Conservation (phyloP, 2,888 invertebrate species). For the Phymatocera aterrima region DNA sequence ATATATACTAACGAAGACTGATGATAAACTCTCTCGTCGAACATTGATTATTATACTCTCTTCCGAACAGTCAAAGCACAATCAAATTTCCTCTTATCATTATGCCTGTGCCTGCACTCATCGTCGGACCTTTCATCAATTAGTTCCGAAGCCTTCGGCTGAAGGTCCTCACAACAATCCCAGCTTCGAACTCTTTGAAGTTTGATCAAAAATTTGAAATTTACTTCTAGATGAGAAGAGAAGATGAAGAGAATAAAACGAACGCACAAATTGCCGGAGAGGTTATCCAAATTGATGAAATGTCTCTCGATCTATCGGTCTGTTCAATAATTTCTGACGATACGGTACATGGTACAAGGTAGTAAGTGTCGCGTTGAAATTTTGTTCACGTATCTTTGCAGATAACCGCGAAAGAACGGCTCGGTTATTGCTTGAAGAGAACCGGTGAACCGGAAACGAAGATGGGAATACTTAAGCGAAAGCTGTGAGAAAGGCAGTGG, state of each 20-base stretch:
- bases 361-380: background rate
- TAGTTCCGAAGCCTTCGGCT: background rate
- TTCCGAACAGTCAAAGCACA: background rate
- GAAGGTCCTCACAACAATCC: background rate
- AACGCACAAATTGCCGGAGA: background rate
- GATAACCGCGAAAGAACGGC: background rate
- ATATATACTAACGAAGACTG: slow-evolving; percentile 7
- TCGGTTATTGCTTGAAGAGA: slow-evolving; percentile 31
- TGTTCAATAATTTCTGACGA: background rate
- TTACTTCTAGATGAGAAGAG: background rate
- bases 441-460: slow-evolving; percentile 14
- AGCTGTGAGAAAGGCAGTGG: background rate
- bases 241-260: background rate
- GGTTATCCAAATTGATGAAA: background rate
- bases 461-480: slow-evolving; percentile 14
- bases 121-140: background rate
- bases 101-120: no score
- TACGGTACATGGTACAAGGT: background rate
- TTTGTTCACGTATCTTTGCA: slow-evolving; percentile 20
- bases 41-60: background rate
- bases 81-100: background rate
- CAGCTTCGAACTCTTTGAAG: background rate
- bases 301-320: background rate
- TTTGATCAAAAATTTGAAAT: background rate
- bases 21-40: background rate